Evolutionary conservation across 1,140 invertebrate genomes (phyloP).

Genomic region (Agraylea sexmaculata): DNA sequence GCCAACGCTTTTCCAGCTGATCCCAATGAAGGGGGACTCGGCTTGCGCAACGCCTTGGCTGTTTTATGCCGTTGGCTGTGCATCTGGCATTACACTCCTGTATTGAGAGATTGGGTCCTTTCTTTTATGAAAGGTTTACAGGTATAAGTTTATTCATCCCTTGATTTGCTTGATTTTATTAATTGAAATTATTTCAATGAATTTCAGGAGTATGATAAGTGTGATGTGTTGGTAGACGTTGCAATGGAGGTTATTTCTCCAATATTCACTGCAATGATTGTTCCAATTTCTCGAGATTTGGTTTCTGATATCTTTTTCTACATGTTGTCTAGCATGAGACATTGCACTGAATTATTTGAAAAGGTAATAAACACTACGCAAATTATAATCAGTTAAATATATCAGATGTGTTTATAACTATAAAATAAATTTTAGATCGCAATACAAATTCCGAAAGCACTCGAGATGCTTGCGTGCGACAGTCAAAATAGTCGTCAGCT

Average conservation of each 20-base stretch:
- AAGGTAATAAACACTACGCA: slow-evolving; percentile 4
- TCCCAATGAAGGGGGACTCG: neutral
- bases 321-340: slow-evolving; percentile 14
- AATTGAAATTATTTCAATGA: slow-evolving; percentile 2
- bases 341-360: slow-evolving; percentile 13
- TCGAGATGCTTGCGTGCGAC: slow-evolving; percentile 16
- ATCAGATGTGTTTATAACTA: neutral
- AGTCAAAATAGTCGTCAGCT: slow-evolving; percentile 9
- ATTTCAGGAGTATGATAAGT: slow-evolving; percentile 14
- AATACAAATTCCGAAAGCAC: slow-evolving; percentile 6
- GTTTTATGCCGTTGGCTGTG: slow-evolving; percentile 18
- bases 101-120: slow-evolving; percentile 13
- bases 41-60: slow-evolving; percentile 8
- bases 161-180: neutral
- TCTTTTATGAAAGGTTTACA: slow-evolving; percentile 15
- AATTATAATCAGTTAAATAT: neutral
- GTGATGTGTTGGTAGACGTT: slow-evolving; percentile 16
- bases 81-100: slow-evolving; percentile 14
- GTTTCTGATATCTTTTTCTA: slow-evolving; percentile 13
- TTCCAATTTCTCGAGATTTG: slow-evolving; percentile 5
- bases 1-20: neutral
- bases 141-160: slow-evolving; percentile 5
- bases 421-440: slow-evolving; percentile 13
- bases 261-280: slow-evolving; percentile 11
- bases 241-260: slow-evolving; percentile 10